Base-by-base conservation (phyloP, 2,888 invertebrate species). In the Drosophila setosimentum region DNA sequence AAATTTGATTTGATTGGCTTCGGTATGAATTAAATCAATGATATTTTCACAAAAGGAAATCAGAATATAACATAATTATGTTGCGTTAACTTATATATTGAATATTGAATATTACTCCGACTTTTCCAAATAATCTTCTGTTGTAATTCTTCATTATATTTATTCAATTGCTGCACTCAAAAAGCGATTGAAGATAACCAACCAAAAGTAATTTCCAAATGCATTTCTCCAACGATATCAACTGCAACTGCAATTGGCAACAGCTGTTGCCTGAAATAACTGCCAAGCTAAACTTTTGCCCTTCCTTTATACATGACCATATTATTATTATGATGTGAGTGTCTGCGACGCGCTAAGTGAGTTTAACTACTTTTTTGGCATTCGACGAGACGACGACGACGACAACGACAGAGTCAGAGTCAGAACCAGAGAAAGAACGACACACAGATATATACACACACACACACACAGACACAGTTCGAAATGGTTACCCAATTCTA, bases 191-290 rank as follows among this genome's bases (percentile, higher is more conserved):
- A 57, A 40, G 40, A 40, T 5, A 45, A 24, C 24, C 27, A 63
- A 68, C 53, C 65, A 66, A 77, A 73, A 45, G 45, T 45, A 24
- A 45, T 4, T 84, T 80, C 57, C 61, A 71, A 80, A 75, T 65
- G 72, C 68, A 60, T 61, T 33, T 62, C 35, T 57, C 50, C 57
- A 68, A 13, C 29, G 37, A 55, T 37, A 55, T 55, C 27, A 35
- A 60, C 59, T 69, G 54, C 76, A 55, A 50, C 67, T 63, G 49
- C 69, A 63, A 69, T 65, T 74, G 77, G 63, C 75, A 70, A 64
- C 80, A 82, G 76, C 72, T 83, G 82, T 49, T 70, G 73, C 57
- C 75, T 59, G 57, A 48, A 42, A 61, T 57, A 59, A 66, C 57
- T 65, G 49, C 7, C 32, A 68, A 66, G 48, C 42, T 29, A 33